Evolutionary conservation across 2,888 invertebrate genomes (phyloP), one percentile per base, ranked within the genome.

Genomic region (Phlogophora meticulosa): DNA sequence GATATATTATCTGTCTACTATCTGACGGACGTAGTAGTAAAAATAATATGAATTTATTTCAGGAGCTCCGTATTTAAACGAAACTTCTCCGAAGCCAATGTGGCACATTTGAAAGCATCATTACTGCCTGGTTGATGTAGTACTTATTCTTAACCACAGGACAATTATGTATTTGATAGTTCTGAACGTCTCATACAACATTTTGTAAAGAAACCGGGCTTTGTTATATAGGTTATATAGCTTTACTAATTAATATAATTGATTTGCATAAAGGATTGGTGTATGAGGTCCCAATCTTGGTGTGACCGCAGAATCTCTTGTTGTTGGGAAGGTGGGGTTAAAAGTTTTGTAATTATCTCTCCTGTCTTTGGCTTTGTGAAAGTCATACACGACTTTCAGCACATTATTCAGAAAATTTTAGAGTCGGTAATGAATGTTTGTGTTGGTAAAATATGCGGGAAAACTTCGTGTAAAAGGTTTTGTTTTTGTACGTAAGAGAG

Each of bases 261-360:
- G n/a, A 20, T 61, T 53, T 15, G 34, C 28, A 22, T 52, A 51
- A 65, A 77, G 74, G 59, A 45, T 61, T 59, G 11, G 65, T 63
- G 51, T 49, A 57, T 55, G 71, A 59, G 55, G 49, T 32, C 45
- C 17, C 24, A 75, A 80, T 77, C 75, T 78, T 72, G 38, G 28
- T 69, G 36, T 62, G 62, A 72, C 76, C 76, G 57, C 78, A 71
- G 40, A 60, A 65, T 70, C 75, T 76, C 68, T 42, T 32, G 57
- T 60, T 62, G 53, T 60, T 61, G 40, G 43, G 42, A 59, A 70
- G 60, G 52, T 24, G 40, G 62, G 65, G 59, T 43, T 48, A 57
- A 75, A 87, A 87, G 81, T 87, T 87, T 82, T 43, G 70, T 79
- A 83, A 87, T 87, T 83, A 87, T 63, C 51, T 56, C 52, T 67